Conservation (phyloP, 2,113 vertebrate genomes). For the Oncorhynchus nerka region DNA sequence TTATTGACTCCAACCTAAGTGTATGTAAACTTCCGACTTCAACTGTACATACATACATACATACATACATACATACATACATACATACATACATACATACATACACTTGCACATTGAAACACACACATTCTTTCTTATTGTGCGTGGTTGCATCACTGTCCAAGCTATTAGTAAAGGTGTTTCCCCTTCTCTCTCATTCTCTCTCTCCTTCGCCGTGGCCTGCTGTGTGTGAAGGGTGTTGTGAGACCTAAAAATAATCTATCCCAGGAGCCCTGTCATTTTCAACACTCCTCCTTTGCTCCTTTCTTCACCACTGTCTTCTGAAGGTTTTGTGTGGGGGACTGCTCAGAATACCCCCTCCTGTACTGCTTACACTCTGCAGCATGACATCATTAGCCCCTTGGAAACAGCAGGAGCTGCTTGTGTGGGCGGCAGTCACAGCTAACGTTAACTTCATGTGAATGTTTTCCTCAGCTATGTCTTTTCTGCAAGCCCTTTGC, state of each 20-base stretch:
- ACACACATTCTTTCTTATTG: not conserved
- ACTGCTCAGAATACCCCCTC: constrained; percentile 7
- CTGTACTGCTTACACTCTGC: no score
- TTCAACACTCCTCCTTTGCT: not conserved
- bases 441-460: not conserved
- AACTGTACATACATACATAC: no score
- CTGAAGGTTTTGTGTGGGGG: not conserved
- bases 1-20: no score
- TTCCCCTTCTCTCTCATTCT: no score
- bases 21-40: no score
- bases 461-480: not conserved
- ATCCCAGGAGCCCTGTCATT: not conserved
- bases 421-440: no score
- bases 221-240: not conserved
- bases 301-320: not conserved
- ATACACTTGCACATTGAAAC: not conserved
- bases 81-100: not conserved
- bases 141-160: not conserved
- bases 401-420: no score
- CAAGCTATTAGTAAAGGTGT: not conserved
- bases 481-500: no score
- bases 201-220: no score
- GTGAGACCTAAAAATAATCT: constrained; percentile 4
- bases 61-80: not conserved
- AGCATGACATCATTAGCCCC: constrained; percentile 3